Base-by-base conservation (phyloP, 1,140 invertebrate genomes). In the Archivesica marissinica region DNA sequence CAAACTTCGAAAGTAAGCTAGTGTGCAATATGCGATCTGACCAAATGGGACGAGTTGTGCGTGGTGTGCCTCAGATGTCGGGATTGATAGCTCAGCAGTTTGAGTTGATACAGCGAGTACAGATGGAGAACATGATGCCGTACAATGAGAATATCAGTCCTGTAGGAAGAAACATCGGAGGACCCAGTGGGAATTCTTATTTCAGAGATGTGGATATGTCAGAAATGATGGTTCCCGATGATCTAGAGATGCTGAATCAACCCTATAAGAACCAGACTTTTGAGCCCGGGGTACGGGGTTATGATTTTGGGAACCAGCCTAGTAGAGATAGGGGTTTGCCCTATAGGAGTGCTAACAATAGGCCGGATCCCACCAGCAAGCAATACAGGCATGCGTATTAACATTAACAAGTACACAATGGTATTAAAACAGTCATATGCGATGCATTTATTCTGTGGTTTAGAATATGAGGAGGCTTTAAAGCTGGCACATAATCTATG, bases 231-330 rank as follows among this genome's bases (percentile, higher is more conserved):
- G 33, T 72, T 28, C 41, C 68, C 13, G 25, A 72, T 20, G 38
- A 25, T 35, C 9, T 64, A 13, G 59, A 64, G 30, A 33, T 64
- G 59, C 38, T 64, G 2, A 64, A 35, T 64, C 59, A 64, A 20
- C 59, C 59, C 33, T 64, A 64, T 35, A 33, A 33, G 30, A 64
- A 64, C 30, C 30, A 35, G 59, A 64, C 33, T 25, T 64, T 35
- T 35, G 28, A 33, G n/a, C 59, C 59, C 17, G 30, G 59, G 13
- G 30, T 64, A 13, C 33, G 59, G 13, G 28, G 59, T 17, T 13
- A 64, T 64, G 59, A 33, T 64, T 64, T 64, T 64, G 59, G 59
- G 59, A 64, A 64, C 59, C 59, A 64, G 59, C 59, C 33, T 20
- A 20, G 20, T 7, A 9, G 59, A 17, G 59, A 64, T 2, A 64